Base-by-base conservation (phyloP, 1,140 invertebrate species). In the Bombus waltoni region DNA sequence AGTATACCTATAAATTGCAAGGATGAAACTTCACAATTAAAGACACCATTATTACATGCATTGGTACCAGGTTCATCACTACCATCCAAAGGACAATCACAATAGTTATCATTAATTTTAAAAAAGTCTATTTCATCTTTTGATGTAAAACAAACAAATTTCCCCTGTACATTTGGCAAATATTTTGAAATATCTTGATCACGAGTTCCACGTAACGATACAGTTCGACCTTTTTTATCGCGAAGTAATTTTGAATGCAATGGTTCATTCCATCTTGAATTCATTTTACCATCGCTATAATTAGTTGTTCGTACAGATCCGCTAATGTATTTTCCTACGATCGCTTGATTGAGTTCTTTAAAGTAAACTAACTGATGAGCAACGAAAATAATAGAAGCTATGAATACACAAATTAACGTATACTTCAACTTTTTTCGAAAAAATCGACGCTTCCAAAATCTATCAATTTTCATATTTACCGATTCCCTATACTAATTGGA, bases 51-150 rank as follows among this genome's bases (percentile, higher is more conserved):
- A 1, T 96, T 93, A 94, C 99, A 99, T 35, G 99, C 98, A 92
- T 97, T 97, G 11, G 98, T 99, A 81, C 98, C 97, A 44, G 98
- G 98, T 94, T 99, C 98, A 95, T 99, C 98, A 85, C 97, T 97
- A 38, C 98, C 98, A 95, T 98, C 98, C 32, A 93, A 91, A 44
- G 94, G 92, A 95, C 98, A 99, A 94, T 99, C 98, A 96, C 98
- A 99, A 93, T 98, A 99, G 94, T 99, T 97, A 95, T 99, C 98
- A 93, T 99, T 99, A 9, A 99, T 96, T 93, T 96, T 96, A 15
- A 96, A 94, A 95, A 96, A 97, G 35, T 94, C 88, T 65, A 96
- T 94, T 78, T 94, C 88, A 79, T 93, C 90, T n/a, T 90, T 92
- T 32, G 94, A 94, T 35, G 87, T 47, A 25, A 96, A 92, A 89